phyloP scores from a whole-genome alignment of 2,797 vertebrate species.

The Pangasius djambal region DNA sequence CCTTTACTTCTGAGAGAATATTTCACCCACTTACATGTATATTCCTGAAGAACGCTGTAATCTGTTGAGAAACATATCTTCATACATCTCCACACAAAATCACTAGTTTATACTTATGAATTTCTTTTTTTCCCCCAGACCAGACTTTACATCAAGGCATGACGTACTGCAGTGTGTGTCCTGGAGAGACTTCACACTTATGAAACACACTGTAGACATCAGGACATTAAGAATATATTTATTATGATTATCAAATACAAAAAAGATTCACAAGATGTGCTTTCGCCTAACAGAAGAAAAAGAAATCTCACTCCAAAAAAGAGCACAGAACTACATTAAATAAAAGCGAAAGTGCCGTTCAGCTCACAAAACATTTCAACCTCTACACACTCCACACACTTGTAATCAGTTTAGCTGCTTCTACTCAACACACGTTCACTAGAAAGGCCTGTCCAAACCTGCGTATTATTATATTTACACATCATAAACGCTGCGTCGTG shows the following conservation, averaged over 20 bases:
- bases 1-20: background rate
- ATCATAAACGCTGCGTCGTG: constrained; percentile 27
- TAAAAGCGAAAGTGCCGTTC: constrained; percentile 74
- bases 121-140: background rate
- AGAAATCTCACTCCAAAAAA: constrained; percentile 71
- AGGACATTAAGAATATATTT: constrained; percentile 82
- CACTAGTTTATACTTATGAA: background rate
- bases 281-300: constrained; percentile 69
- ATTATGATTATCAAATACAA: constrained; percentile 86
- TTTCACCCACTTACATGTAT: background rate
- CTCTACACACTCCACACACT: constrained; percentile 56
- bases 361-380: constrained; percentile 64
- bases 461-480: constrained; percentile 43
- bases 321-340: constrained; percentile 45
- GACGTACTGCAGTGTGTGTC: background rate
- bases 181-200: background rate
- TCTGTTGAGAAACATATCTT: background rate
- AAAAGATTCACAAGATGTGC: constrained; percentile 79
- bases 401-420: constrained; percentile 39
- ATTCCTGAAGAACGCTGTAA: background rate
- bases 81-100: background rate
- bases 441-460: constrained; percentile 57
- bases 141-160: background rate
- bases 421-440: constrained; percentile 54
- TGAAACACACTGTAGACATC: constrained; percentile 17